Conservation (phyloP, 2,888 invertebrate species). For the Sinohyriopsis cumingii region DNA sequence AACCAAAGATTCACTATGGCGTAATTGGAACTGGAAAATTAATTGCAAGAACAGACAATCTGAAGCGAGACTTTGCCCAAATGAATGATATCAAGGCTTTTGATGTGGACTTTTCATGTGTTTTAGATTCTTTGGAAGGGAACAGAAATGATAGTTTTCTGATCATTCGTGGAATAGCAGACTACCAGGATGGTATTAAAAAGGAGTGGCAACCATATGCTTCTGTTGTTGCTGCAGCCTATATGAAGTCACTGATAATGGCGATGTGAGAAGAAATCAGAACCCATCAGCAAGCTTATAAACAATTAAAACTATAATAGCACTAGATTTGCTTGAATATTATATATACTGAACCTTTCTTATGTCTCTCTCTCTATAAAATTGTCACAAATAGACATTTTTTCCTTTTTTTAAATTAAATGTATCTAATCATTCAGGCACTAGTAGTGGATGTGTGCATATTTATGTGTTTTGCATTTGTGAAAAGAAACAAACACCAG, state of each 20-base stretch:
- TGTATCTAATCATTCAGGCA: too few species aligned
- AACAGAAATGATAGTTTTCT: slow-evolving; percentile 79
- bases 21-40: slow-evolving; percentile 87
- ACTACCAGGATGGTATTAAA: slow-evolving; percentile 93
- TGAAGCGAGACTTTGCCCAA: slow-evolving; percentile 88
- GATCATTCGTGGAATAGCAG: slow-evolving; percentile 85
- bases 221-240: slow-evolving; percentile 91
- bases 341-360: too few species aligned
- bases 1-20: slow-evolving; percentile 80
- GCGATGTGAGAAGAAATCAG: slow-evolving; percentile 29
- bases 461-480: too few species aligned
- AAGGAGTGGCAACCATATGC: slow-evolving; percentile 98
- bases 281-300: too few species aligned
- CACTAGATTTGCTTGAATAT: too few species aligned
- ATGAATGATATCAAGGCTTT: slow-evolving; percentile 89
- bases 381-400: too few species aligned
- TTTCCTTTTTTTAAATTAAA: too few species aligned
- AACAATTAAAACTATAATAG: too few species aligned
- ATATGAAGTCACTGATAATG: slow-evolving; percentile 84
- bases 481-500: too few species aligned
- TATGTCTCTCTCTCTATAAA: too few species aligned
- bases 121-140: slow-evolving; percentile 83
- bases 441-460: too few species aligned
- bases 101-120: slow-evolving; percentile 95
- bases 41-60: slow-evolving; percentile 84